Conservation (phyloP, 2,888 invertebrate genomes). For the Caenorhabditis drosophilae region DNA sequence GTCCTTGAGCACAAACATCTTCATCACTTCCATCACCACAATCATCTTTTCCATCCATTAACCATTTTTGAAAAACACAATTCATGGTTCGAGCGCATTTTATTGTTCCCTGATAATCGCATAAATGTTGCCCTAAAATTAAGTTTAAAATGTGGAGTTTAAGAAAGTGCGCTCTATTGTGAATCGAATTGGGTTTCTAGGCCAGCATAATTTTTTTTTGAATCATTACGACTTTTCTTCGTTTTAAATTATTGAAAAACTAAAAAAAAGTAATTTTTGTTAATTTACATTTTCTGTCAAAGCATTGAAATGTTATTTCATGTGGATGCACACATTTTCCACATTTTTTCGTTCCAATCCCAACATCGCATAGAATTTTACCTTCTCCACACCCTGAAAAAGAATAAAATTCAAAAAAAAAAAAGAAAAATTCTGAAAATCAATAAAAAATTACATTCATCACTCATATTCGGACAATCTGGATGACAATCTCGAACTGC, state of each 20-base stretch:
- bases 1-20: slow-evolving; percentile 29
- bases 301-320: slow-evolving; percentile 36
- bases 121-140: slow-evolving; percentile 43
- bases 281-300: slow-evolving; percentile 53
- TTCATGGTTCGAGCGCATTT: slow-evolving; percentile 54
- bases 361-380: slow-evolving; percentile 49
- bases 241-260: too few species aligned
- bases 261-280: neutral
- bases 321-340: slow-evolving; percentile 56
- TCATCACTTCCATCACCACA: slow-evolving; percentile 65
- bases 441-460: slow-evolving; percentile 42
- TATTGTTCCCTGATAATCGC: slow-evolving; percentile 42
- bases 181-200: too few species aligned
- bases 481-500: slow-evolving; percentile 52
- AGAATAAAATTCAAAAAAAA: neutral
- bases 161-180: too few species aligned
- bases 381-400: slow-evolving; percentile 49
- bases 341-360: slow-evolving; percentile 32
- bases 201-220: too few species aligned
- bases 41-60: slow-evolving; percentile 61
- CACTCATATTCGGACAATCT: slow-evolving; percentile 57
- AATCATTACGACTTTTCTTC: too few species aligned
- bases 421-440: neutral
- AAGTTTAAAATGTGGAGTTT: neutral
- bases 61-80: slow-evolving; percentile 59